These are phyloP conservation scores for Dendrophyllia cribrosa DNA, from an alignment of 64 coral and sea anemone genomes.

Conservation along the genomic window DNA sequence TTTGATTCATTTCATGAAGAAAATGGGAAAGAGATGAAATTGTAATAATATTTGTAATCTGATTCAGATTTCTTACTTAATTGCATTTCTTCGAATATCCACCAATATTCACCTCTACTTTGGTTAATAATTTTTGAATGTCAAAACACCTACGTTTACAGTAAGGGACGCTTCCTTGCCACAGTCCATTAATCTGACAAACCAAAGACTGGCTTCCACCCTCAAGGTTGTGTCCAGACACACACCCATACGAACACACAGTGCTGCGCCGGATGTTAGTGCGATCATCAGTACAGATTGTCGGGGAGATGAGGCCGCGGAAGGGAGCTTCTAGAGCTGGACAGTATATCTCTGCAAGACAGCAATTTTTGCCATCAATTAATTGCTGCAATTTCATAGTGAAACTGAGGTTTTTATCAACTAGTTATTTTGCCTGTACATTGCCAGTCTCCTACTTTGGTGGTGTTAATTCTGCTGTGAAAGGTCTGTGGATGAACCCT, in stretches of 20 bases:
- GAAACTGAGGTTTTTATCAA: too few species aligned
- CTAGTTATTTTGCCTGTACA: too few species aligned
- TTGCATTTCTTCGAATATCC: too few species aligned
- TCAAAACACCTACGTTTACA: slow-evolving; percentile 82
- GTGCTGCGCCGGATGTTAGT: slow-evolving; percentile 86
- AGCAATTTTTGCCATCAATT: not conserved
- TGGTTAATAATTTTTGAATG: too few species aligned
- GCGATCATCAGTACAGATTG: slow-evolving; percentile 67
- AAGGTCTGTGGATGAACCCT: too few species aligned
- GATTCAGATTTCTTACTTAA: too few species aligned
- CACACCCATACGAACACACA: slow-evolving; percentile 83
- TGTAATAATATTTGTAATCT: too few species aligned
- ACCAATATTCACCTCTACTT: too few species aligned
- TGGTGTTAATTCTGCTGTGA: too few species aligned
- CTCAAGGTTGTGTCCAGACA: slow-evolving; percentile 68
- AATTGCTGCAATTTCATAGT: not conserved
- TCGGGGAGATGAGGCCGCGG: slow-evolving; percentile 73
- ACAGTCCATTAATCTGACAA: slow-evolving; percentile 90
- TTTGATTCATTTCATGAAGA: too few species aligned
- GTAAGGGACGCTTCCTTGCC: slow-evolving; percentile 81
- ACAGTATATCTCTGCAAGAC: slow-evolving; percentile 87
- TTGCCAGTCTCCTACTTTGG: too few species aligned
- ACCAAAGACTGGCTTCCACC: slow-evolving; percentile 51
- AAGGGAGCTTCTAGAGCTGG: slow-evolving; percentile 91
- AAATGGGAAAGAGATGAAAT: too few species aligned